Evolutionary conservation across 2,797 vertebrate species (phyloP), one percentile per base, ranked within the genome.

Genomic region (Ptychobarbus kaznakovi): DNA sequence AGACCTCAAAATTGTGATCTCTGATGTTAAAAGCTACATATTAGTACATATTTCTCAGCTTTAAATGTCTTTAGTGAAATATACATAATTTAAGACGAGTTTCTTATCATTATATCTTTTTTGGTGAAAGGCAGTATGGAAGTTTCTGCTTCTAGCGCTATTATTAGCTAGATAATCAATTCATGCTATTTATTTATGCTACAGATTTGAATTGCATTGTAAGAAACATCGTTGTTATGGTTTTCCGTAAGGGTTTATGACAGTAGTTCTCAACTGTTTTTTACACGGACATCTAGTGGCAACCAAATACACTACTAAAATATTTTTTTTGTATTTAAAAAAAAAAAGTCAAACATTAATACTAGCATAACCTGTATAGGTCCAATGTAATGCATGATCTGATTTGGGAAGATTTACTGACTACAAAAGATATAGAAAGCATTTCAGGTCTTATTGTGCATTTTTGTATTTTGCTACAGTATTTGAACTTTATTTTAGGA

Each of bases 111-210:
- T 58, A 20, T 69, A 63, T 51, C 40, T 46, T 79, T 32, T 83
- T 56, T 86, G 70, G 75, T 28, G 22, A 84, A 70, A 73, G 72
- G 53, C 78, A 84, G 73, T 73, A 78, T 73, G 86, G 81, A 69
- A 77, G 66, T 84, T 79, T 87, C 44, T 61, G 58, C 49, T 61
- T 69, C 28, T 84, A 81, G 68, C n/a, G 22, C n/a, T 78, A 11
- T 56, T 35, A 53, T 78, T 16, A 46, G 74, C 63, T 79, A 69
- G 68, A 86, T 84, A 86, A 42, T 82, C 13, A 84, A 65, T 46
- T 85, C 81, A 85, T 87, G 80, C 82, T 86, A 69, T 87, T 32
- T 69, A 32, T 76, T 85, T 58, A 72, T 82, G 86, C 88, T 89
- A 89, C 88, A 86, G 58, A 75, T 81, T 66, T 87, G 49, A 84